Conservation (phyloP, 2,113 vertebrate genomes). For the Plectropomus leopardus region DNA sequence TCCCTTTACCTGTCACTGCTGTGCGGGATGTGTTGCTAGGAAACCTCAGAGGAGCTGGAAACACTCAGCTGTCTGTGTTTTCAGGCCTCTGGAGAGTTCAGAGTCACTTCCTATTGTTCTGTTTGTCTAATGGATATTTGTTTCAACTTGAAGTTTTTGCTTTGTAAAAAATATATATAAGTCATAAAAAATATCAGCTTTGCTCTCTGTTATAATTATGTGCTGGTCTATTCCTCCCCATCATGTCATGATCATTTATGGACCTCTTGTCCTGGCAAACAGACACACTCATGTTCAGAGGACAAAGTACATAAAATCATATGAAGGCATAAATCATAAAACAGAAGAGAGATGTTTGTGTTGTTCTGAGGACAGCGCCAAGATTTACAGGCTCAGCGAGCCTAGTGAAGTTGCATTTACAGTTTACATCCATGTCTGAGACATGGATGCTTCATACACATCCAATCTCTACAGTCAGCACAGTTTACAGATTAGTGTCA, state of each 20-base stretch:
- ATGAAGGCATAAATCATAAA: background rate
- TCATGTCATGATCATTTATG: background rate
- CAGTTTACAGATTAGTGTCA: too few relatives aligned
- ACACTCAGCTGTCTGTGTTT: background rate
- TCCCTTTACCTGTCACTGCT: background rate
- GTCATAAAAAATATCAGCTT: background rate
- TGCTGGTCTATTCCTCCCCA: background rate
- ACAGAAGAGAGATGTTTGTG: background rate
- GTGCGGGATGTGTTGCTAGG: background rate
- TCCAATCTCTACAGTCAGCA: too few relatives aligned
- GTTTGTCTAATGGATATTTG: background rate
- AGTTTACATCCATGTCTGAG: too few relatives aligned
- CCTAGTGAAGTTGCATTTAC: too few relatives aligned
- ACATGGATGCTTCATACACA: too few relatives aligned
- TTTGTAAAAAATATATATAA: background rate
- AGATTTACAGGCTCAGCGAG: too few relatives aligned
- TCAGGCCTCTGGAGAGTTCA: background rate
- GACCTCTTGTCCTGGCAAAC: background rate
- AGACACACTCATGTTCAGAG: background rate
- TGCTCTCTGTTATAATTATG: background rate
- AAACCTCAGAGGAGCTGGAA: slow-evolving; percentile 13
- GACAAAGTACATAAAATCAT: background rate
- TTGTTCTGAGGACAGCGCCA: background rate
- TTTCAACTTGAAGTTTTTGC: background rate
- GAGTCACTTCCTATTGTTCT: background rate